Evolutionary conservation across 2,888 invertebrate genomes (phyloP).

Genomic region (Melanargia galathea): DNA sequence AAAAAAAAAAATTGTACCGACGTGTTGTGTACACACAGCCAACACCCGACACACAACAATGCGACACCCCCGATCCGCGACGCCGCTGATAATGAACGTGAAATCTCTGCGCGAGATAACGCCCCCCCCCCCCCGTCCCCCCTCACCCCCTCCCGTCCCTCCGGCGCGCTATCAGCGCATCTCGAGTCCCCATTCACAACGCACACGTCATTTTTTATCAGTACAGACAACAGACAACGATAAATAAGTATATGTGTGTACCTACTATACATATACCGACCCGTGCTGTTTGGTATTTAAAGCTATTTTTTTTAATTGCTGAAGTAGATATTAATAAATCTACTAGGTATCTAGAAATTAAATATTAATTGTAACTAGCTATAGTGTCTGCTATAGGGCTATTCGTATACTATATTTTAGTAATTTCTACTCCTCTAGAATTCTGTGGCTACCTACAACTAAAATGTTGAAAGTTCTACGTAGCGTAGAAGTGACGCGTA

Average conservation of each 20-base stretch:
- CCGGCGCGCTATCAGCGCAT: constrained; percentile 43
- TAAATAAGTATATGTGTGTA: constrained; percentile 11
- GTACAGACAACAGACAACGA: constrained; percentile 34
- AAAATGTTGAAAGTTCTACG: too few species aligned
- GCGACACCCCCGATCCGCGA: constrained; percentile 40
- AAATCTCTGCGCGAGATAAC: constrained; percentile 68
- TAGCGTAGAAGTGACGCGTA: too few species aligned
- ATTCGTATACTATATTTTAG: too few species aligned
- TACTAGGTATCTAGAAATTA: too few species aligned
- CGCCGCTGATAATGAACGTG: constrained; percentile 73
- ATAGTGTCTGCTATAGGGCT: too few species aligned
- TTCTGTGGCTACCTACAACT: too few species aligned
- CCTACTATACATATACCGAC: neutral
- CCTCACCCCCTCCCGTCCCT: constrained; percentile 39
- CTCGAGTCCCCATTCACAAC: constrained; percentile 46
- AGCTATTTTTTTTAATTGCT: too few species aligned
- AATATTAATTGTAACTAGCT: too few species aligned
- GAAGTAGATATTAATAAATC: too few species aligned
- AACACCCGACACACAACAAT: constrained; percentile 42
- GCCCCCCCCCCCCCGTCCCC: constrained; percentile 42
- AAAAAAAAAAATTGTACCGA: too few species aligned
- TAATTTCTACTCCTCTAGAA: too few species aligned
- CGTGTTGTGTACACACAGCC: constrained; percentile 40
- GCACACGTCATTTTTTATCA: constrained; percentile 46
- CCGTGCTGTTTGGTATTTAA: neutral